Evolutionary conservation across 2,113 vertebrate species (phyloP).

Genomic region (Amphiprion ocellaris): DNA sequence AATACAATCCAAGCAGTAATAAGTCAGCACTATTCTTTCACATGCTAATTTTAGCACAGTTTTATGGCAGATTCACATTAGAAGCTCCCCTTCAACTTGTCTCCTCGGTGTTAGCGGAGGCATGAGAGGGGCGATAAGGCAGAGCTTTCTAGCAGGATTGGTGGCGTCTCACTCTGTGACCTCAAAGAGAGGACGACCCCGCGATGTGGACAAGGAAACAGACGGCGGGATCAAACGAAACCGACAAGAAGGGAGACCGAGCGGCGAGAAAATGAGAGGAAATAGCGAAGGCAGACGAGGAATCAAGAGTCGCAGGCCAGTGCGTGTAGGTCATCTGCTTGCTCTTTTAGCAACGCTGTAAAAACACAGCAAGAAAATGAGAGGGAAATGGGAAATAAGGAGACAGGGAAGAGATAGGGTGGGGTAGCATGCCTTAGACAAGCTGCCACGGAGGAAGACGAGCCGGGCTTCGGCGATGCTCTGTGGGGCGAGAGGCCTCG

Average conservation of each 20-base stretch:
- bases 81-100: constrained; percentile 17
- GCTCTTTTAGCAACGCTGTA: constrained; percentile 46
- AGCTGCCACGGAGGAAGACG: constrained; percentile 54
- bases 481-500: constrained; percentile 60
- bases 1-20: background rate
- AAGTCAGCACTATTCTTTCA: constrained; percentile 13
- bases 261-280: constrained; percentile 15
- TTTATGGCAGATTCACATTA: too few relatives aligned
- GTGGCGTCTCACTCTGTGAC: constrained; percentile 41
- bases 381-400: constrained; percentile 52
- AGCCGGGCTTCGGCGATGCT: constrained; percentile 46
- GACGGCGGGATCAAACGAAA: constrained; percentile 44
- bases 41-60: background rate
- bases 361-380: constrained; percentile 42
- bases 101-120: background rate
- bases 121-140: constrained; percentile 12
- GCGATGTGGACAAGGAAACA: constrained; percentile 28
- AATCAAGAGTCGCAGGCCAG: constrained; percentile 45
- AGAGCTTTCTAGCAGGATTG: constrained; percentile 29
- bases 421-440: constrained; percentile 64
- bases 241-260: constrained; percentile 20
- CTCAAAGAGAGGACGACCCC: constrained; percentile 25
- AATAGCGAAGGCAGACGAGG: constrained; percentile 18
- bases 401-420: constrained; percentile 49
- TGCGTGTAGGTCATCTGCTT: constrained; percentile 49